phyloP scores from a whole-genome alignment of 2,797 vertebrate genomes.

The Eulemur albifrons region DNA sequence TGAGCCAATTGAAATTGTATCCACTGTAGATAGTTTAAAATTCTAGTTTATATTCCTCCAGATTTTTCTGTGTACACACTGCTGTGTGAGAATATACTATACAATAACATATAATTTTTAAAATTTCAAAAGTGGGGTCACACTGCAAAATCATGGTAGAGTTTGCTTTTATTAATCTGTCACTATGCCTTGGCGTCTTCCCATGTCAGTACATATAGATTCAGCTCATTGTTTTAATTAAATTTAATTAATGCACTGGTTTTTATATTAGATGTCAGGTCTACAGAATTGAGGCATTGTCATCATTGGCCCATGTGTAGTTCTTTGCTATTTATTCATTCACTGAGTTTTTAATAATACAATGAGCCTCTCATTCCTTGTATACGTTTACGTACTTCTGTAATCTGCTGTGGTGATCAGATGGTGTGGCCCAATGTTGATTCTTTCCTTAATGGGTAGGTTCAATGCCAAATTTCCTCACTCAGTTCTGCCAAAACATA shows the following conservation, averaged over 20 bases:
- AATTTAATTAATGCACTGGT: neutral
- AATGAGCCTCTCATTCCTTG: neutral
- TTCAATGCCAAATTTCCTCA: neutral
- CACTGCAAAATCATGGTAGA: neutral
- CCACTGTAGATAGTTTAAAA: neutral
- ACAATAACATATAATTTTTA: neutral
- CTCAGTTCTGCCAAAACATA: neutral
- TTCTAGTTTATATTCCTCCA: neutral
- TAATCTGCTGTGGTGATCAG: neutral
- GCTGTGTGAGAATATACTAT: neutral
- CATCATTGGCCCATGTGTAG: neutral
- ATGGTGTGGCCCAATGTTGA: neutral
- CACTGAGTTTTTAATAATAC: neutral
- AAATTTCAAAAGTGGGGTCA: neutral
- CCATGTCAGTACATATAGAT: neutral
- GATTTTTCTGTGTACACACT: neutral
- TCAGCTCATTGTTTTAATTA: neutral
- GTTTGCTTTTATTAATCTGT: neutral
- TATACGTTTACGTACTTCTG: neutral
- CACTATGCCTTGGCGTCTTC: neutral
- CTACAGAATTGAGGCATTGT: neutral
- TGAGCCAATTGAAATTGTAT: neutral
- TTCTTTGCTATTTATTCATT: neutral
- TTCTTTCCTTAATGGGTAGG: neutral
- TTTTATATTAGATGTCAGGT: neutral